A percentile compares a stretch with the other conserved stretches of the same genome.
phyloP scores from a whole-genome alignment of 1,140 invertebrate genomes.

The Campoletis sonorensis region DNA sequence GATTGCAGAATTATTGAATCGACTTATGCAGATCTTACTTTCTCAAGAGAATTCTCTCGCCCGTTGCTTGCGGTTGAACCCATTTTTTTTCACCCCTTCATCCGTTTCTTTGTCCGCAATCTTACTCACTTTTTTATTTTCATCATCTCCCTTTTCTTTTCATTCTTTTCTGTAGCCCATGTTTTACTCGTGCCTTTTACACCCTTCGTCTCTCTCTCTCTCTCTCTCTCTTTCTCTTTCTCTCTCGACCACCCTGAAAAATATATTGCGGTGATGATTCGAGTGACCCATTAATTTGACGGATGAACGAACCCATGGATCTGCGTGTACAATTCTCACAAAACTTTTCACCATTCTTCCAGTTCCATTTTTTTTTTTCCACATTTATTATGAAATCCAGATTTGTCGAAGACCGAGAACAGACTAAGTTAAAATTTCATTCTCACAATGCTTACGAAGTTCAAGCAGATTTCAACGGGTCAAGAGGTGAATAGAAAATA shows the following conservation, averaged over 20 bases:
- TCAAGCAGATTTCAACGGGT: slow-evolving; percentile 15
- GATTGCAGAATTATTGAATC: slow-evolving; percentile 62
- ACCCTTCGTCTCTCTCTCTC: background rate
- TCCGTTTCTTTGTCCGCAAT: slow-evolving; percentile 49
- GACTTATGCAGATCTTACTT: slow-evolving; percentile 58
- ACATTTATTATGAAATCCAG: too few species aligned
- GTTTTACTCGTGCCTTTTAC: slow-evolving; percentile 29
- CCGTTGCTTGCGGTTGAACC: slow-evolving; percentile 48
- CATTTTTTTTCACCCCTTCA: slow-evolving; percentile 48
- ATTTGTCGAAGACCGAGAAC: too few species aligned
- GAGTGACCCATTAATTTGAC: slow-evolving; percentile 24
- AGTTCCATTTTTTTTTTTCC: background rate
- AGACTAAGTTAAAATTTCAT: background rate
- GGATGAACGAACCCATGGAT: slow-evolving; percentile 13
- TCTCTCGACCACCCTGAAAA: slow-evolving; percentile 37
- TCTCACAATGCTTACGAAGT: slow-evolving; percentile 32
- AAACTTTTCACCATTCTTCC: background rate
- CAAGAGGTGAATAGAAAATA: slow-evolving; percentile 26
- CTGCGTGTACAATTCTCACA: background rate
- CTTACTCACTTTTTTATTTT: slow-evolving; percentile 36
- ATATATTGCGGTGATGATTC: background rate
- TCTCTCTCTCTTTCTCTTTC: background rate
- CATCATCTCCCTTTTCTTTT: slow-evolving; percentile 7
- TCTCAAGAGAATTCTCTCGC: slow-evolving; percentile 53
- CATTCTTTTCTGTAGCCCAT: background rate